A percentile compares a stretch with the other conserved stretches of the same genome.
phyloP scores from a whole-genome alignment of 1,140 invertebrate genomes.

The Ditylenchus dipsaci region DNA sequence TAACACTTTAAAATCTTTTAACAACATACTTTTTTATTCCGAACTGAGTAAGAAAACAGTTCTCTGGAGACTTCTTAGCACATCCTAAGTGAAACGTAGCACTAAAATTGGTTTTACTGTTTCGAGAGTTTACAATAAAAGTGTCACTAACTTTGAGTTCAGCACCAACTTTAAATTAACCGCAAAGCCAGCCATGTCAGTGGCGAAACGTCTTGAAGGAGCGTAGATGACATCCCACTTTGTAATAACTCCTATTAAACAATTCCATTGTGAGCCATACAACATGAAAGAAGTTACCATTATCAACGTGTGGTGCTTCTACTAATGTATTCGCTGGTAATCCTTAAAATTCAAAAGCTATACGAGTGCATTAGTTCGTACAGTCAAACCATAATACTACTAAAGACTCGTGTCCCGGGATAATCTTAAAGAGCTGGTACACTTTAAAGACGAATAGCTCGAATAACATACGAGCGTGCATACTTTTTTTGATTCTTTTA shows the following conservation, averaged over 20 bases:
- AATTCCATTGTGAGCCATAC: conserved; percentile 73
- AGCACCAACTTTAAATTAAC: conserved; percentile 24
- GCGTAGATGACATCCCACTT: conserved; percentile 74
- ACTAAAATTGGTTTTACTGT: conserved; percentile 10
- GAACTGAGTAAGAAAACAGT: conserved; percentile 30
- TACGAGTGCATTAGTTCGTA: too few relatives aligned
- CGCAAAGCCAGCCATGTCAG: conserved; percentile 71
- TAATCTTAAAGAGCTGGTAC: too few relatives aligned
- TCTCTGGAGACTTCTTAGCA: conserved; percentile 20
- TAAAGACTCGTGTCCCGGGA: too few relatives aligned
- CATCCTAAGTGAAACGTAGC: conserved; percentile 26
- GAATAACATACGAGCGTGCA: too few relatives aligned
- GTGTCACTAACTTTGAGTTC: conserved; percentile 34
- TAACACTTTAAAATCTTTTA: too few relatives aligned
- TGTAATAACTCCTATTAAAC: conserved; percentile 70
- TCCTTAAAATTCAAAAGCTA: too few relatives aligned
- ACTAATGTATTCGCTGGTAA: conserved; percentile 42
- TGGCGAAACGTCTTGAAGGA: conserved; percentile 81
- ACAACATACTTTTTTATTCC: conserved; percentile 32
- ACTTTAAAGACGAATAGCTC: too few relatives aligned
- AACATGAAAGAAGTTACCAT: conserved; percentile 60
- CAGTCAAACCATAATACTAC: too few relatives aligned
- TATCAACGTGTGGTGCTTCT: conserved; percentile 54
- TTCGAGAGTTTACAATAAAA: too few relatives aligned
- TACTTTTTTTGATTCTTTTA: too few relatives aligned